phyloP scores from a whole-genome alignment of 2,113 vertebrate genomes.

The Xenus cinereus region DNA sequence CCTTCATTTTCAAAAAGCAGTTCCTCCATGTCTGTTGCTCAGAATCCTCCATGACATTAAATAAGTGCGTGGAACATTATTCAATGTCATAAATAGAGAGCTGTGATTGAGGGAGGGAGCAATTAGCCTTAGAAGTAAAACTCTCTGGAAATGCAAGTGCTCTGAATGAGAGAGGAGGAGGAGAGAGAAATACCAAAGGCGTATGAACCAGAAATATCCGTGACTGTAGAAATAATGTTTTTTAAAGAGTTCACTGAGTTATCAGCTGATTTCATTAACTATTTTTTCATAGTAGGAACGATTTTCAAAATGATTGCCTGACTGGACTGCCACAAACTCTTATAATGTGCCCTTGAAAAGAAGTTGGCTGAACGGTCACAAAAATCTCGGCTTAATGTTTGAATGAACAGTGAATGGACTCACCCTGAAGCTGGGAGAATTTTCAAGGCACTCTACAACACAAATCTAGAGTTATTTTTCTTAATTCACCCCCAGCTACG shows the following conservation, averaged over 20 bases:
- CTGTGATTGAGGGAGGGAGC: background rate
- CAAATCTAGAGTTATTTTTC: too few relatives aligned
- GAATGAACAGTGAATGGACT: background rate
- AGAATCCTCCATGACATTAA: background rate
- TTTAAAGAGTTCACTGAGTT: background rate
- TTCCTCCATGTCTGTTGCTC: background rate
- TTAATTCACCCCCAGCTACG: accelerated
- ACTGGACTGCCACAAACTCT: background rate
- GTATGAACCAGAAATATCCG: background rate
- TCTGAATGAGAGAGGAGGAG: background rate
- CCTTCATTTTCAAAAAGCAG: background rate
- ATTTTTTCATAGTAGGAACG: background rate
- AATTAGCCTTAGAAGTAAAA: background rate
- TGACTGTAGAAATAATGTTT: background rate
- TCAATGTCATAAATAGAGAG: background rate
- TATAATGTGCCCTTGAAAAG: background rate
- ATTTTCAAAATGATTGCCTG: background rate
- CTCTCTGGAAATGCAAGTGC: background rate
- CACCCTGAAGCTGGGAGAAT: background rate
- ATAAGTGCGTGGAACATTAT: background rate
- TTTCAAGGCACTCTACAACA: background rate
- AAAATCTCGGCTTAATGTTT: background rate
- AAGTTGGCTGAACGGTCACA: background rate
- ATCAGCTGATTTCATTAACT: background rate
- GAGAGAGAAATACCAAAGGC: background rate